A percentile compares a stretch with the other conserved stretches of the same genome.
Evolutionary conservation across 2,113 vertebrate species (phyloP).

Genomic region (Siniperca chuatsi): DNA sequence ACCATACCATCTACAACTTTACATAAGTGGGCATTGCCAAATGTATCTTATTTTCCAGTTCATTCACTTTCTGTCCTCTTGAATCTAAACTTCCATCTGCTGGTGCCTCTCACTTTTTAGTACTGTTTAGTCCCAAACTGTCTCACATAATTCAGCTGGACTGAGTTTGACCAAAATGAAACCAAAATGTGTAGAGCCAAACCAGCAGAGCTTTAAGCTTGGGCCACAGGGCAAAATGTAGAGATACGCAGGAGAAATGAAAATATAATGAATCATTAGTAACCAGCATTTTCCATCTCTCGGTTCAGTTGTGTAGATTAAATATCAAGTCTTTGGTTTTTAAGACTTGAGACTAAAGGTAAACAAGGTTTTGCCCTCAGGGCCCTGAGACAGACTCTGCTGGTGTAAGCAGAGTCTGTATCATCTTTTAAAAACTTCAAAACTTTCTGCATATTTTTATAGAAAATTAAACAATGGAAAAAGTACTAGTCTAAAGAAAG

Average conservation of each 20-base stretch:
- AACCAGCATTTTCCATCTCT: neutral
- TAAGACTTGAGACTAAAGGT: neutral
- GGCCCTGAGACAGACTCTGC: neutral
- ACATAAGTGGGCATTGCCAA: neutral
- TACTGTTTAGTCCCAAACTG: neutral
- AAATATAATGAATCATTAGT: neutral
- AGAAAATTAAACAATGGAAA: conserved; percentile 1
- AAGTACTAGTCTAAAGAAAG: conserved; percentile 9
- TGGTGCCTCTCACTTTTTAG: neutral
- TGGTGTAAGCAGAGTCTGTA: neutral
- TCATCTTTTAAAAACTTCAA: neutral
- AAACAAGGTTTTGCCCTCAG: neutral
- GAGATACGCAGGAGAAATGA: conserved; percentile 1
- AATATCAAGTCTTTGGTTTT: neutral
- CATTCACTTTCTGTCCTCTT: neutral
- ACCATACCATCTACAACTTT: neutral
- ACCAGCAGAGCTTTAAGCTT: neutral
- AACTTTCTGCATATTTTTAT: conserved; percentile 1
- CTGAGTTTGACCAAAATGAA: neutral
- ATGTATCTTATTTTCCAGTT: neutral
- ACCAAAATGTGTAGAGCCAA: neutral
- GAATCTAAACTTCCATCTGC: neutral
- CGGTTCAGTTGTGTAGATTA: neutral
- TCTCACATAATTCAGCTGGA: neutral
- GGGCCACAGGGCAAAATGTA: neutral